Evolutionary conservation across 2,113 vertebrate species (phyloP).

Genomic region (Morone chrysops): DNA sequence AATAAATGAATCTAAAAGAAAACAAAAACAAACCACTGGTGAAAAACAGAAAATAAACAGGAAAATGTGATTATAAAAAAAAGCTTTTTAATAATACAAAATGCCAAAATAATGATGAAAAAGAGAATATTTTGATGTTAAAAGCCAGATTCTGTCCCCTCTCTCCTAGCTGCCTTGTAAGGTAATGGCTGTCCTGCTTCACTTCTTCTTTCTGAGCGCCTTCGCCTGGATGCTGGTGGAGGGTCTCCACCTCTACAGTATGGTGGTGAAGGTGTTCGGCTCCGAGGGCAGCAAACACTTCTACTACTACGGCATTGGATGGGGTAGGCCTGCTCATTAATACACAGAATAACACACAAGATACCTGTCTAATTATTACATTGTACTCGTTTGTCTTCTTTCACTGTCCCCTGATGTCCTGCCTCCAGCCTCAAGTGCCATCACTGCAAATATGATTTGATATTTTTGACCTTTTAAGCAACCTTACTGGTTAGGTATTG

Average conservation of each 20-base stretch:
- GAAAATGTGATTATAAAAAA: background rate
- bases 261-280: constrained; percentile 97
- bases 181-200: constrained; percentile 91
- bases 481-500: constrained; percentile 8
- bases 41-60: background rate
- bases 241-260: constrained; percentile 96
- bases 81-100: too few relatives aligned
- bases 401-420: background rate
- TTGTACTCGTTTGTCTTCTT: too few relatives aligned
- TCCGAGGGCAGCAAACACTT: constrained; percentile 95
- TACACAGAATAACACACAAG: too few relatives aligned
- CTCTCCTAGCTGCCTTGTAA: constrained; percentile 89
- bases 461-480: background rate
- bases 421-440: background rate
- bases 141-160: background rate
- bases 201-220: constrained; percentile 95
- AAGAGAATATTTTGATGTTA: background rate
- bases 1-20: background rate
- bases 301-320: constrained; percentile 93
- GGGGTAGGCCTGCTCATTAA: constrained; percentile 85
- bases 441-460: constrained; percentile 17
- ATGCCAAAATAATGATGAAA: background rate
- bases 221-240: constrained; percentile 99
- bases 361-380: too few relatives aligned
- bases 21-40: background rate